Evolutionary conservation across 2,888 invertebrate genomes (phyloP).

Genomic region (Cordilura impudica): DNA sequence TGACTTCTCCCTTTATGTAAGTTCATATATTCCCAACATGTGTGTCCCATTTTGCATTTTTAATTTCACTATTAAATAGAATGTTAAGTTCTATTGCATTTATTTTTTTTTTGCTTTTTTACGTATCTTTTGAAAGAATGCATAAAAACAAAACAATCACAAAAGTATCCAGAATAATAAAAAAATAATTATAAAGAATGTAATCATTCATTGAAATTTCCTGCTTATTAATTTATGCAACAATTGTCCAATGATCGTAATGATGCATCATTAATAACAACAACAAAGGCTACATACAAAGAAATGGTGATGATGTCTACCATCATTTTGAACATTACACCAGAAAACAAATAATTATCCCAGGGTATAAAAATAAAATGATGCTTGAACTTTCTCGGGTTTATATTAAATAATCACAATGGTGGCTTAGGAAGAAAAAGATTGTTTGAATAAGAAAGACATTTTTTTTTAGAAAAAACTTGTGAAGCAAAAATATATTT

Average conservation of each 20-base stretch:
- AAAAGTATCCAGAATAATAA: conserved; percentile 58
- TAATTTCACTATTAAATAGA: too few relatives aligned
- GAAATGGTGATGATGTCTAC: conserved; percentile 22
- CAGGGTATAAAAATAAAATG: conserved; percentile 2
- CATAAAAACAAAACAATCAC: conserved; percentile 35
- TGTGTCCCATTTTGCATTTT: too few relatives aligned
- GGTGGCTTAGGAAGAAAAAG: not conserved
- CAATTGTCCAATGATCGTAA: conserved; percentile 40
- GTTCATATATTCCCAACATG: too few relatives aligned
- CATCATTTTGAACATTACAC: too few relatives aligned
- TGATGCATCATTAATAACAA: conserved; percentile 27
- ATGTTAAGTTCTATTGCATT: not conserved
- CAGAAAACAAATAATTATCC: too few relatives aligned
- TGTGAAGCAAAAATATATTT: too few relatives aligned
- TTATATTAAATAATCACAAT: not conserved
- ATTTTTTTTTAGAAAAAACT: too few relatives aligned
- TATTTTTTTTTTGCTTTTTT: conserved; percentile 12
- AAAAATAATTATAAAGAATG: conserved; percentile 7
- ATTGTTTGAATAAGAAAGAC: too few relatives aligned
- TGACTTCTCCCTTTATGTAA: too few relatives aligned
- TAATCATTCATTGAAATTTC: conserved; percentile 71
- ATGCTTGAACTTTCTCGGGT: conserved; percentile 12
- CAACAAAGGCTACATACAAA: conserved; percentile 36
- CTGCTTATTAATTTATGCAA: conserved; percentile 73
- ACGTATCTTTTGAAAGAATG: not conserved